Base-by-base conservation (phyloP, 2,888 invertebrate genomes). In the Seladonia tumulorum region DNA sequence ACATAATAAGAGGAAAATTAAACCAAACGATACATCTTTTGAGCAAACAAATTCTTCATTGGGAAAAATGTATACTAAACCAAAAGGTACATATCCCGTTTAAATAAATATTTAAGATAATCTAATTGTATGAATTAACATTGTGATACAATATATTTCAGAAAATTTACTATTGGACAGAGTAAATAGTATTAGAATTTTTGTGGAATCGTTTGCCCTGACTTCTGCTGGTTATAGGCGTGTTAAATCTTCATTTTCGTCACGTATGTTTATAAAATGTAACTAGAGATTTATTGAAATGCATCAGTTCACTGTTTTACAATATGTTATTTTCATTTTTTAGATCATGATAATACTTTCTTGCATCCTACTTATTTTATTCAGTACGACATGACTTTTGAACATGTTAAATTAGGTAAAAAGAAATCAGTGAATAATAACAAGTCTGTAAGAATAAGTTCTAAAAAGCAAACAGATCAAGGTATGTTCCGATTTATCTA, bases 181-280 rank as follows among this genome's bases (percentile, higher is more conserved):
- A 92, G 93, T 95, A 39, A 95, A 96, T 90, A 95, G 95, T 78
- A 88, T 96, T 25, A 95, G 95, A 93, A 92, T 96, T 82, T 90
- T 93, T 14, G 91, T 96, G 45, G 94, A 95, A 86, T 95, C 94
- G 79, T 93, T 96, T 74, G 91, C 92, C 66, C 93, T 96, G 81
- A 96, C 94, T 90, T 92, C 95, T 78, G 95, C 95, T 45, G 96
- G 96, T 22, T 95, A 95, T 85, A 93, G 95, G 89, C 94, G 95
- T 92, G 93, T 95, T 22, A 91, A 91, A 75, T 93, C 94, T 18
- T 92, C 93, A 25, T 93, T 91, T 71, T 74, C 93, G 12, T 92
- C 92, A 53, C 90, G 93, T 93, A 90, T 76, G 92, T 75, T 83
- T 76, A 71, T 16, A 2, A 10, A 63, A 57, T 35, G 35, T 14